These are phyloP conservation scores for Bos taurus DNA, from an alignment of 2,113 vertebrate genomes.

Conservation along the genomic window DNA sequence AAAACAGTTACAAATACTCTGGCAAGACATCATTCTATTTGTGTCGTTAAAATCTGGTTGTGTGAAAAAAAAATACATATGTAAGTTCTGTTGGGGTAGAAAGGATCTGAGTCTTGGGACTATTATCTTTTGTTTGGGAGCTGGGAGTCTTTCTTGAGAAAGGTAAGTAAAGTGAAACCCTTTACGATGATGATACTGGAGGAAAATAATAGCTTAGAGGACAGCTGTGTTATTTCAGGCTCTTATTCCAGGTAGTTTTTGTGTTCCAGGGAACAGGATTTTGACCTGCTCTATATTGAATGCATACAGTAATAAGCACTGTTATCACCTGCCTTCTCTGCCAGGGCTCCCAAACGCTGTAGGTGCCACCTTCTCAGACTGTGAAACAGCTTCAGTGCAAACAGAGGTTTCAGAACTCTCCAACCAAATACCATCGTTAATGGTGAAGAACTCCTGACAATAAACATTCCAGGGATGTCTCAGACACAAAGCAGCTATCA, in stretches of 20 bases:
- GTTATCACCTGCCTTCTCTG: background rate
- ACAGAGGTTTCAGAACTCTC: background rate
- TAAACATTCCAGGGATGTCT: background rate
- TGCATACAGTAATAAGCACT: conserved; percentile 33
- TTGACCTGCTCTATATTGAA: conserved; percentile 41
- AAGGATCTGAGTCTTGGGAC: background rate
- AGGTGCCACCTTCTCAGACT: background rate
- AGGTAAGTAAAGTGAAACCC: conserved; percentile 11
- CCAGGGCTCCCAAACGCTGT: background rate
- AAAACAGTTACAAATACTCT: background rate
- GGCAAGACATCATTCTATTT: background rate
- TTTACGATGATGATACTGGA: conserved; percentile 4
- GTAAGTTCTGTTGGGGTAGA: background rate
- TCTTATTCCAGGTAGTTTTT: conserved; percentile 42
- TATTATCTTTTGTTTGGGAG: background rate
- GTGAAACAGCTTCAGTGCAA: background rate
- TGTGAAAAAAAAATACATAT: background rate
- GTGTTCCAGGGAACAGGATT: conserved; percentile 5
- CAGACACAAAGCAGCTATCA: conserved; percentile 15
- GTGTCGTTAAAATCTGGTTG: background rate
- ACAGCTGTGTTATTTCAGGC: conserved; percentile 26
- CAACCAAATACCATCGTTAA: background rate
- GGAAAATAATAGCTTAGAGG: conserved; percentile 38
- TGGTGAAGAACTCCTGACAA: background rate
- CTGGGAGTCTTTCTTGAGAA: background rate